Base-by-base conservation (phyloP, 1,140 invertebrate species). In the Tetramorium alpestre region DNA sequence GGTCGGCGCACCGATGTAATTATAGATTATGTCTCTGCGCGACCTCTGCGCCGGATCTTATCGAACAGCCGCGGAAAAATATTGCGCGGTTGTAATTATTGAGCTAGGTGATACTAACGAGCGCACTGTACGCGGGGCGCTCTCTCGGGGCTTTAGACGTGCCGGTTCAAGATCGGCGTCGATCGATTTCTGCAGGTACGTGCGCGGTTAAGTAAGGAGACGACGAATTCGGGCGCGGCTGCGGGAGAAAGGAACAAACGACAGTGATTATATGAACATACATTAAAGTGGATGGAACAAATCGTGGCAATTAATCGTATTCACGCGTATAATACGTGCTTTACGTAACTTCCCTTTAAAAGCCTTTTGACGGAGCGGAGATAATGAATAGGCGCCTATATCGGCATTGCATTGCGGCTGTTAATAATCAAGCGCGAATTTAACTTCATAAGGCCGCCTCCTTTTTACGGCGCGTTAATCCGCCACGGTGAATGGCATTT, bases 11-110 rank as follows among this genome's bases (percentile, higher is more conserved):
- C 88, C 92, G 93, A 94, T 94, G 93, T 93, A 94, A 95, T 95
- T 95, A 94, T 94, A 95, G 94, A 95, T 95, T 94, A 65, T 94
- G 94, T 94, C 94, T 93, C 91, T 92, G 93, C 72, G 90, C 89
- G 92, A 94, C 93, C 94, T 90, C 86, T 92, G 93, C 81, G 88
- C 92, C 89, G 75, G 87, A 89, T 87, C 88, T 93, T 94, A 93
- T 94, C 93, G 81, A 69, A 62, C 54, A 49, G 89, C 89, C 77
- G 91, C 81, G 86, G 56, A 93, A 93, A 93, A 92, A 89, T 89
- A 78, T 77, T 72, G 90, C 70, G n/a, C 72, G 87, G 89, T 93
- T 88, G 91, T 93, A 93, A 94, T 94, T 93, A 93, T 92, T 88
- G 91, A 85, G 82, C 82, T 64, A 87, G 70, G 72, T 82, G 54